Evolutionary conservation across 2,888 invertebrate species (phyloP).

Genomic region (Drosophila maculinotata): DNA sequence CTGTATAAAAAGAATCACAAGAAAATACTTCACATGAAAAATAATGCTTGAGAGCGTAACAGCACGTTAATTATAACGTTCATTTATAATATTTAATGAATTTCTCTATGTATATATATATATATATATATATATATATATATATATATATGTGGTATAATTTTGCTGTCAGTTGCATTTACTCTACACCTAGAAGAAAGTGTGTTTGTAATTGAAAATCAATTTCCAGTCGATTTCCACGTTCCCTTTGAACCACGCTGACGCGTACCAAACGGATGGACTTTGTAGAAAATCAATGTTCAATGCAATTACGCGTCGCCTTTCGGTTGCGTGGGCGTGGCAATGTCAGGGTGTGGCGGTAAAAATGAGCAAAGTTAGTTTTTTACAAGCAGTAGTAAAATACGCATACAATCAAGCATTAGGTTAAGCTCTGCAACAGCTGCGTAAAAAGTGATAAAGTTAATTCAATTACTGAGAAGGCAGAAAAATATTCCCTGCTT

Average conservation of each 20-base stretch:
- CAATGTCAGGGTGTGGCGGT: background rate
- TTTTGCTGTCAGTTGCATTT: conserved; percentile 25
- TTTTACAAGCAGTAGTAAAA: conserved; percentile 2
- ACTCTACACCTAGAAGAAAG: conserved; percentile 11
- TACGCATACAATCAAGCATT: background rate
- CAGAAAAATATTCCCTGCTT: background rate
- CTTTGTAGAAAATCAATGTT: conserved; percentile 35
- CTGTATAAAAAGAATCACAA: conserved; percentile 15
- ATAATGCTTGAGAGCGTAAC: background rate
- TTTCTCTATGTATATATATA: conserved; percentile 28
- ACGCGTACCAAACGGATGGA: conserved; percentile 17
- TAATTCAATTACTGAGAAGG: conserved; percentile 4
- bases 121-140: too few relatives aligned
- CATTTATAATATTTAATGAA: conserved; percentile 29
- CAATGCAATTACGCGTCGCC: conserved; percentile 45
- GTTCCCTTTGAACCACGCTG: conserved; percentile 17
- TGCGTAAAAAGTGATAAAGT: conserved; percentile 1
- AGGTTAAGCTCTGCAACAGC: conserved; percentile 13
- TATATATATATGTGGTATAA: too few relatives aligned
- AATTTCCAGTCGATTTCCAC: conserved; percentile 72
- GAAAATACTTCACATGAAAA: conserved; percentile 21
- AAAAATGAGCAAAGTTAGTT: conserved; percentile 17
- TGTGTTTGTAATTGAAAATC: conserved; percentile 64
- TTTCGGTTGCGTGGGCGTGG: background rate
- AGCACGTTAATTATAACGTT: conserved; percentile 36